phyloP scores from a whole-genome alignment of 1,140 invertebrate species.

The Glomeris maerens region DNA sequence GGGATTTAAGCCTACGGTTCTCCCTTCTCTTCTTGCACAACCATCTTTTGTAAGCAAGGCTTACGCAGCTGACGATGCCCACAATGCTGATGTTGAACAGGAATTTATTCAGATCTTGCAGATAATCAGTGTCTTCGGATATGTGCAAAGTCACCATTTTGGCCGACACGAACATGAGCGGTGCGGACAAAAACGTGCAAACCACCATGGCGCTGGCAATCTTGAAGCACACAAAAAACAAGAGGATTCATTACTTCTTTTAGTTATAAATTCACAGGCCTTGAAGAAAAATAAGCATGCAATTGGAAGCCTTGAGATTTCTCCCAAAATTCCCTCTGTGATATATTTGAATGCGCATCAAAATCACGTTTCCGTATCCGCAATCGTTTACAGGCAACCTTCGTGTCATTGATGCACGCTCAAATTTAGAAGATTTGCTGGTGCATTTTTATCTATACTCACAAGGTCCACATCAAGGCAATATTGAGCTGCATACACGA shows the following conservation, averaged over 20 bases:
- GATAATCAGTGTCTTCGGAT: conserved; percentile 46
- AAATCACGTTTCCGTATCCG: no score
- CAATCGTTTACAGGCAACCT: no score
- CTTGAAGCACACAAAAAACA: conserved; percentile 30
- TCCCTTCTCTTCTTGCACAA: no score
- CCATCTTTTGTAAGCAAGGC: conserved; percentile 19
- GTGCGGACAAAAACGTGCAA: conserved; percentile 83
- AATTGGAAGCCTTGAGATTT: no score
- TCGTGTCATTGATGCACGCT: no score
- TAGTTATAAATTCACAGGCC: neutral
- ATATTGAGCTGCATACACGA: conserved; percentile 83
- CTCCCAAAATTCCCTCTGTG: no score
- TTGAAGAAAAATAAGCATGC: neutral
- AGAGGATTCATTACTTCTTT: no score
- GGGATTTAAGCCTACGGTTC: no score
- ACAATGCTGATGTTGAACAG: conserved; percentile 68
- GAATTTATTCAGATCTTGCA: conserved; percentile 57
- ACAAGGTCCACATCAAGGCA: conserved; percentile 71
- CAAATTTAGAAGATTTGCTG: no score
- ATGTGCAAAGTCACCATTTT: conserved; percentile 67
- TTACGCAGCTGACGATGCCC: conserved; percentile 50
- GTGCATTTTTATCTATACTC: conserved; percentile 27
- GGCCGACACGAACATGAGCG: conserved; percentile 86
- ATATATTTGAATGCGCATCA: no score
- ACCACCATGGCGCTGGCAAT: conserved; percentile 83